Percentiles rank a stretch among this genome's conserved stretches.
Evolutionary conservation across 2,888 invertebrate genomes (phyloP).

Genomic region (Conops quadrifasciatus): DNA sequence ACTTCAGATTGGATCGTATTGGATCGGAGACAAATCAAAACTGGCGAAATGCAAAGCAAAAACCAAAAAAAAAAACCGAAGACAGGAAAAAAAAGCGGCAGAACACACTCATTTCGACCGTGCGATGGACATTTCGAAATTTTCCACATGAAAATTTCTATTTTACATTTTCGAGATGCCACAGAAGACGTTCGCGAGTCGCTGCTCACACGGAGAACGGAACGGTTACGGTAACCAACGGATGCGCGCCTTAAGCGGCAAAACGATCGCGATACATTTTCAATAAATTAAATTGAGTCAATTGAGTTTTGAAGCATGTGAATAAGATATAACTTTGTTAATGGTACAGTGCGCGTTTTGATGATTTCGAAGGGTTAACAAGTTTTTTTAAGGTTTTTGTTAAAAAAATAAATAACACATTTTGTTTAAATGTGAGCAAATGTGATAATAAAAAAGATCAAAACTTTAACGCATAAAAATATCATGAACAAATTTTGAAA

Average conservation of each 20-base stretch:
- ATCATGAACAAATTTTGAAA: too few relatives aligned
- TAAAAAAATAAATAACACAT: too few relatives aligned
- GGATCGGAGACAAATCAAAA: slow-evolving; percentile 17
- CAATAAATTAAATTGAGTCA: too few relatives aligned
- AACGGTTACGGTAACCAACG: slow-evolving; percentile 26
- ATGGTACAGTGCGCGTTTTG: not conserved
- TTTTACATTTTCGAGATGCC: slow-evolving; percentile 20
- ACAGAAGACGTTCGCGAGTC: slow-evolving; percentile 14
- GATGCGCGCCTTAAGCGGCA: slow-evolving; percentile 12
- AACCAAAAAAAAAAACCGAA: slow-evolving; percentile 15
- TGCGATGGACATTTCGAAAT: slow-evolving; percentile 34
- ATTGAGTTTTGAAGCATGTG: slow-evolving; percentile 7
- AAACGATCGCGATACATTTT: slow-evolving; percentile 1
- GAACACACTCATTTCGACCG: slow-evolving; percentile 19
- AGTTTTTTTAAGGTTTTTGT: too few relatives aligned
- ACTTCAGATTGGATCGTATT: too few relatives aligned
- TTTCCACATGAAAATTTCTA: slow-evolving; percentile 29
- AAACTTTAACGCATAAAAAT: too few relatives aligned
- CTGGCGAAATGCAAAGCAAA: slow-evolving; percentile 4
- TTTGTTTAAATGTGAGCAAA: too few relatives aligned
- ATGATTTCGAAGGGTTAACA: too few relatives aligned
- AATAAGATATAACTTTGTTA: not conserved
- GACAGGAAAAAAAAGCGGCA: not conserved
- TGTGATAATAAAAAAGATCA: too few relatives aligned
- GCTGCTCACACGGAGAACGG: slow-evolving; percentile 29